Percentiles rank a stretch among this genome's conserved stretches.
phyloP scores from a whole-genome alignment of 1,140 invertebrate species.

The Atta cephalotes region DNA sequence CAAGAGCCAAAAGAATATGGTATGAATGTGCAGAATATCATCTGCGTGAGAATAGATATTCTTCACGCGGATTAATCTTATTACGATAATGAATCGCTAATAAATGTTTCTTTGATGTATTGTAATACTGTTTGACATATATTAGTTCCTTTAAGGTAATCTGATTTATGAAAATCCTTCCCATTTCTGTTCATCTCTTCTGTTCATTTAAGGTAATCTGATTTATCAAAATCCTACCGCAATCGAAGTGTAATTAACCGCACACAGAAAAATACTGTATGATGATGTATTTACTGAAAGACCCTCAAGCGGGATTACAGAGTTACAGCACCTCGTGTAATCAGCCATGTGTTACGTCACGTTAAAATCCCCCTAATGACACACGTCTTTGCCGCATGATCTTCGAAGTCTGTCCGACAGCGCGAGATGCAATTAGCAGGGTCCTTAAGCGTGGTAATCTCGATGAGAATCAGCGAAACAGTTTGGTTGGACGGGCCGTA shows the following conservation, averaged over 20 bases:
- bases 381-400: conserved; percentile 30
- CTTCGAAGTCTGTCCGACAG: conserved; percentile 37
- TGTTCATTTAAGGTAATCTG: background rate
- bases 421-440: conserved; percentile 61
- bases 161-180: background rate
- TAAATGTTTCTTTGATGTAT: background rate
- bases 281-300: conserved; percentile 26
- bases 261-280: background rate
- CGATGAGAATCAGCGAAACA: conserved; percentile 40
- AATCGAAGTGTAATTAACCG: conserved; percentile 23
- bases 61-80: conserved; percentile 7
- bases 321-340: background rate
- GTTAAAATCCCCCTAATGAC: conserved; percentile 48
- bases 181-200: too few species aligned
- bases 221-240: background rate
- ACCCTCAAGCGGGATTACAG: conserved; percentile 19
- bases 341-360: background rate
- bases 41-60: conserved; percentile 19
- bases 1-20: conserved; percentile 58
- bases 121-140: background rate
- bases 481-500: conserved; percentile 8
- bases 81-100: background rate
- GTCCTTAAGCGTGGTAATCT: conserved; percentile 49
- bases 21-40: conserved; percentile 33
- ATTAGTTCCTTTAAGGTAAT: background rate